Base-by-base conservation (phyloP, 1,140 invertebrate species). In the Drosophila quadrilineata region DNA sequence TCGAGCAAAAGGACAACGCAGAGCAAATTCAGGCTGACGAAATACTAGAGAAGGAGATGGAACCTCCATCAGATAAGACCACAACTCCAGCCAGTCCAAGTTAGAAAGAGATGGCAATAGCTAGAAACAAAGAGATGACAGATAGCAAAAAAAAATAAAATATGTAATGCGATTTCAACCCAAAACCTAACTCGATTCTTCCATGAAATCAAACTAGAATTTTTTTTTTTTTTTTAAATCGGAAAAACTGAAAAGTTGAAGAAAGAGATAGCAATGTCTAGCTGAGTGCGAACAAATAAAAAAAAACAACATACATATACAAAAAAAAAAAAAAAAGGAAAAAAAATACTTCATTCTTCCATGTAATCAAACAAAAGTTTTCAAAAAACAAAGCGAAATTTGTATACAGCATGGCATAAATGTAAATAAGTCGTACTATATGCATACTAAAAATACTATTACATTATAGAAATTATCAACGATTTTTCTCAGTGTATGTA, bases 371-470 rank as follows among this genome's bases (percentile, higher is more conserved):
- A 74, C 57, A 69, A 70, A 56, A 48, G 64, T 79, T 79, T 77
- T 74, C 69, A 76, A 74, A 80, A 75, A n/a, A n/a, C n/a, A n/a
- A n/a, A n/a, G n/a, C 75, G 75, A 79, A n/a, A n/a, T n/a, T 71
- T 80, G 75, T 71, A 71, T 38, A 64, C 26, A 50, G 31, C 21
- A 58, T 49, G 24, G 19, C n/a, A 63, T 38, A 29, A 63, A 26
- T 68, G 56, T 68, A 68, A 49, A 56, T 68, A 66, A 28, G 26
- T 28, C 29, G 40, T 46, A 40, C 4, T n/a, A 46, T 22, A 46
- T 14, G 31, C 24, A 53, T 48, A 36, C 19, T 35, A 54, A 40
- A 26, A 26, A 38, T 52, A 52, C 16, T 65, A 53, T 28, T 62
- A 63, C 50, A 36, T 40, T 59, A 28, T 50, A 52, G 57, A 53